Percentiles rank a stretch among this genome's conserved stretches.
These are phyloP conservation scores for Eretmocerus hayati DNA, from an alignment of 2,888 invertebrate genomes.

Conservation along the genomic window DNA sequence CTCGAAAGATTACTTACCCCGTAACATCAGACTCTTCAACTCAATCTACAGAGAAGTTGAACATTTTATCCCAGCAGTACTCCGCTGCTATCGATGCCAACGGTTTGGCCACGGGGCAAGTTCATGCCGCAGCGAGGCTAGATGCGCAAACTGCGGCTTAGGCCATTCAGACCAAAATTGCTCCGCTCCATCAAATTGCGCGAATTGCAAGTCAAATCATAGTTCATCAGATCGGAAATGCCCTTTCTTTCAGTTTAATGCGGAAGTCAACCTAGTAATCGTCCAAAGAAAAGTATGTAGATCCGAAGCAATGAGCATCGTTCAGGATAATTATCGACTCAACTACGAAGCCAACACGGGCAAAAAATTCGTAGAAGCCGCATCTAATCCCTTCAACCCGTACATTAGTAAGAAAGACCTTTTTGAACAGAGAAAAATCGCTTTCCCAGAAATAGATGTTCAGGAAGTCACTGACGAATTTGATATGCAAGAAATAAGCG, in stretches of 20 bases:
- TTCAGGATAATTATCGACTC: no score
- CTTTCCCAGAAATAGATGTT: no score
- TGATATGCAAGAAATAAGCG: no score
- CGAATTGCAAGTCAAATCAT: not conserved
- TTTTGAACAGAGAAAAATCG: no score
- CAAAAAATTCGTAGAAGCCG: no score
- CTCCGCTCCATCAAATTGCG: not conserved
- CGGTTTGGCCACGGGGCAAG: not conserved
- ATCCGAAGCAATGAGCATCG: not conserved
- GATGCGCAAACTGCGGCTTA: not conserved
- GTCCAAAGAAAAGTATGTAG: not conserved
- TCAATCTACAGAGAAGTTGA: no score
- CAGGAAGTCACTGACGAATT: no score
- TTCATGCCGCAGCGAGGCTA: not conserved
- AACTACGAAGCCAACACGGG: no score
- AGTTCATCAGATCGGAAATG: not conserved
- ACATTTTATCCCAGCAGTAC: not conserved
- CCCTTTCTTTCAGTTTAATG: not conserved
- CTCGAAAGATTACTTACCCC: no score
- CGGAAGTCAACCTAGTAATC: not conserved
- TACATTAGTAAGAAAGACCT: no score
- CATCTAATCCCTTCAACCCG: no score
- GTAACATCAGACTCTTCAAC: no score
- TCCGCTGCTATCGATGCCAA: not conserved
- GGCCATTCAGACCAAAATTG: not conserved